Conservation (phyloP, 2,113 vertebrate species). For the Bujurquina vittata region DNA sequence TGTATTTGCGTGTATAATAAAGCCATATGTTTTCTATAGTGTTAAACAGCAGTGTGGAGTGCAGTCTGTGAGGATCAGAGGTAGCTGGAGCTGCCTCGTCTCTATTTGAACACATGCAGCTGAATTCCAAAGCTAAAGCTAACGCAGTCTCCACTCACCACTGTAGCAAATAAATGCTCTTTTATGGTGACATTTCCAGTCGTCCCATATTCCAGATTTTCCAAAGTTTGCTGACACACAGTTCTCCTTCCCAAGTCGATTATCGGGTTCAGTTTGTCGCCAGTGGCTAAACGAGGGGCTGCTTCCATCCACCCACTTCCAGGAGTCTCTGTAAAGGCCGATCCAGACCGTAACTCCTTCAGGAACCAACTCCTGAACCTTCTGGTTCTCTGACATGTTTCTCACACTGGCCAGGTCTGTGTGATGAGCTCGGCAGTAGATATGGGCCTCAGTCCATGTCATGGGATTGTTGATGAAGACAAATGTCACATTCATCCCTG, state of each 20-base stretch:
- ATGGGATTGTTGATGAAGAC: fast-evolving
- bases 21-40: background rate
- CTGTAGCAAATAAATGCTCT: background rate
- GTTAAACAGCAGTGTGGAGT: background rate
- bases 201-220: fast-evolving
- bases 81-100: background rate
- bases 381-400: background rate
- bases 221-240: fast-evolving
- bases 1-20: background rate
- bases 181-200: fast-evolving
- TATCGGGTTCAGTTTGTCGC: fast-evolving
- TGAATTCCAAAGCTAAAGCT: background rate
- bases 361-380: background rate
- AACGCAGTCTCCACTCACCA: background rate
- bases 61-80: background rate
- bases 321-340: constrained; percentile 23
- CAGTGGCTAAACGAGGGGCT: background rate
- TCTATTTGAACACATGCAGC: background rate
- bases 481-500: background rate
- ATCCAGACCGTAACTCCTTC: constrained; percentile 13
- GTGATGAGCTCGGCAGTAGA: background rate
- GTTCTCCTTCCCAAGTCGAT: fast-evolving
- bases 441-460: background rate
- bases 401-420: background rate
- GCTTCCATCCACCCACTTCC: background rate